Conservation (phyloP, 2,113 vertebrate genomes). For the Bostrychus sinensis region DNA sequence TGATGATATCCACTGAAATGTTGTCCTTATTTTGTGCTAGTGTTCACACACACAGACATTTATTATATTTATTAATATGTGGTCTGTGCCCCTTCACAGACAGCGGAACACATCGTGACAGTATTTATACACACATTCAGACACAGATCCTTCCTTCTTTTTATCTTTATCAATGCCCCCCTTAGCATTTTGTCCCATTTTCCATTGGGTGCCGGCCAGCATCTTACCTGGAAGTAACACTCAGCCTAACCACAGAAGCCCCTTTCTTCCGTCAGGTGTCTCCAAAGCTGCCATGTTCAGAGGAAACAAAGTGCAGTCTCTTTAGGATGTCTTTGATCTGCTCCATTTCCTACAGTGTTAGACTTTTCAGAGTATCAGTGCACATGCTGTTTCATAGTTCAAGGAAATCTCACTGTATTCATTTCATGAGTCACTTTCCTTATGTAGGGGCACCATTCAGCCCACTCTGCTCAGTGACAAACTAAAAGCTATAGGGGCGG, state of each 20-base stretch:
- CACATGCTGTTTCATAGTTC: slow-evolving; percentile 31
- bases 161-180: slow-evolving; percentile 45
- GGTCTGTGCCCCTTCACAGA: slow-evolving; percentile 45
- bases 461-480: neutral
- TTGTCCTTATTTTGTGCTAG: neutral
- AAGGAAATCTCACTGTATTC: neutral
- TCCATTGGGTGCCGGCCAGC: slow-evolving; percentile 54
- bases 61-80: slow-evolving; percentile 7
- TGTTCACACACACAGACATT: no score
- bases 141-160: slow-evolving; percentile 15
- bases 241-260: slow-evolving; percentile 56
- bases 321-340: slow-evolving; percentile 40
- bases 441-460: neutral
- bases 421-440: neutral
- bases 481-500: neutral
- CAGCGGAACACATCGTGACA: slow-evolving; percentile 60
- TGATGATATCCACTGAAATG: no score
- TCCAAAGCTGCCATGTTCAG: slow-evolving; percentile 35
- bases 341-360: slow-evolving; percentile 11
- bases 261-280: slow-evolving; percentile 63
- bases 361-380: slow-evolving; percentile 15
- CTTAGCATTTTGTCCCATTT: slow-evolving; percentile 50
- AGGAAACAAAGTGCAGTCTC: slow-evolving; percentile 61
- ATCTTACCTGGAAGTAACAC: slow-evolving; percentile 47
- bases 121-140: slow-evolving; percentile 63